Percentiles rank a stretch among this genome's conserved stretches.
These are phyloP conservation scores for Acipenser oxyrinchus DNA, from an alignment of 2,797 vertebrate genomes.

Conservation along the genomic window DNA sequence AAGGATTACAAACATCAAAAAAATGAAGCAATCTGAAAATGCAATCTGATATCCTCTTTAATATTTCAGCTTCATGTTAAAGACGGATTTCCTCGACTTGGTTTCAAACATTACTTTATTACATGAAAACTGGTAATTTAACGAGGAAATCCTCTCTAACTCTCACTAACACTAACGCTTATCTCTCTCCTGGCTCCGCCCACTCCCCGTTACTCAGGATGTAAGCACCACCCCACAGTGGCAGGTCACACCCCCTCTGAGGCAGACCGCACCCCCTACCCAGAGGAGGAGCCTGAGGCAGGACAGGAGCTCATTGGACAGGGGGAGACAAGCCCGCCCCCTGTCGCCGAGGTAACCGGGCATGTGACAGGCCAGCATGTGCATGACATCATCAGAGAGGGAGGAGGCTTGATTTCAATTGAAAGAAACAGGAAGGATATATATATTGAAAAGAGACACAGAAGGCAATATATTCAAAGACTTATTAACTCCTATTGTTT, in stretches of 20 bases:
- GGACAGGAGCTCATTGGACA: conserved; percentile 49
- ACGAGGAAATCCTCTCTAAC: conserved; percentile 27
- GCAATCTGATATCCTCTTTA: no score
- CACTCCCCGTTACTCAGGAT: conserved; percentile 62
- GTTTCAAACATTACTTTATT: no score
- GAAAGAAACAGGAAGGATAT: no score
- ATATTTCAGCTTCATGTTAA: no score
- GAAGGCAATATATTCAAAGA: no score
- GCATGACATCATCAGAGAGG: not conserved
- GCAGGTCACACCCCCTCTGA: conserved; percentile 67
- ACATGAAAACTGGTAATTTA: no score
- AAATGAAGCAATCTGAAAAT: no score
- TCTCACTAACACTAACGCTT: conserved; percentile 52
- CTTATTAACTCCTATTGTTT: no score
- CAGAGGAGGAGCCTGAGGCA: conserved; percentile 45
- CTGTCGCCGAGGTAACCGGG: conserved; percentile 51
- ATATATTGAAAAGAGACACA: no score
- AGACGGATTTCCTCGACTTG: no score
- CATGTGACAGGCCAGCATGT: not conserved
- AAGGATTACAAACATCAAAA: no score
- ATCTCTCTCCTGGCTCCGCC: conserved; percentile 47
- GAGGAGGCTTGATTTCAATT: no score
- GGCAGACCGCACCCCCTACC: conserved; percentile 20
- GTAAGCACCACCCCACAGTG: conserved; percentile 63
- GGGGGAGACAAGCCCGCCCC: conserved; percentile 22